phyloP scores from a whole-genome alignment of 2,797 vertebrate genomes.

The Enteromius paludinosus region DNA sequence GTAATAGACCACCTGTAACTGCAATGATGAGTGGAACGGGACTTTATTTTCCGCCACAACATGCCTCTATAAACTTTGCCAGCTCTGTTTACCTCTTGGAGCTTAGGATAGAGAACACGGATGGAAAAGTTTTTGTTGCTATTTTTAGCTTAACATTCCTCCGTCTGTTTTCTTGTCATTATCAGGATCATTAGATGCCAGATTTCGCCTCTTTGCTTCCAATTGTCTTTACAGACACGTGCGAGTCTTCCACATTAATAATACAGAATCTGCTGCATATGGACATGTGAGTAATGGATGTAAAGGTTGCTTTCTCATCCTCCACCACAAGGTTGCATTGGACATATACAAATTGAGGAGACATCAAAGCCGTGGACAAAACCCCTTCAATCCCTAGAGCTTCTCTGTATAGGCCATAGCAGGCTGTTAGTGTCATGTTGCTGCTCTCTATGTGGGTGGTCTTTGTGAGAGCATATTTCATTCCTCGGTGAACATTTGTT shows the following conservation, averaged over 20 bases:
- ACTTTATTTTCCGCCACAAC: constrained; percentile 28
- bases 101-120: constrained; percentile 43
- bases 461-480: constrained; percentile 60
- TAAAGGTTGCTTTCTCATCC: constrained; percentile 1
- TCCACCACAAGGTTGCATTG: background rate
- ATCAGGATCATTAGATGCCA: constrained; percentile 70
- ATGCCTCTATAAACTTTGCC: constrained; percentile 68
- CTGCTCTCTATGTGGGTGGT: constrained; percentile 71
- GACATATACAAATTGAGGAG: constrained; percentile 9
- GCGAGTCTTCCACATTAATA: constrained; percentile 55
- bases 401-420: constrained; percentile 36
- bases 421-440: constrained; percentile 43
- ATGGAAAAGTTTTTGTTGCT: constrained; percentile 51
- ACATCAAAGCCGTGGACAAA: constrained; percentile 43
- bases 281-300: background rate
- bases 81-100: constrained; percentile 70
- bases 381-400: constrained; percentile 35
- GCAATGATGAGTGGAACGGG: constrained; percentile 35
- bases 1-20: constrained; percentile 3
- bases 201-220: constrained; percentile 59
- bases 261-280: constrained; percentile 35
- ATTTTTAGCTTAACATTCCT: constrained; percentile 64
- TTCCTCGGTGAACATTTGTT: constrained; percentile 44
- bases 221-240: constrained; percentile 44
- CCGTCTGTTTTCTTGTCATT: constrained; percentile 62